Base-by-base conservation (phyloP, 1,140 invertebrate species). In the Cecropterus lyciades region DNA sequence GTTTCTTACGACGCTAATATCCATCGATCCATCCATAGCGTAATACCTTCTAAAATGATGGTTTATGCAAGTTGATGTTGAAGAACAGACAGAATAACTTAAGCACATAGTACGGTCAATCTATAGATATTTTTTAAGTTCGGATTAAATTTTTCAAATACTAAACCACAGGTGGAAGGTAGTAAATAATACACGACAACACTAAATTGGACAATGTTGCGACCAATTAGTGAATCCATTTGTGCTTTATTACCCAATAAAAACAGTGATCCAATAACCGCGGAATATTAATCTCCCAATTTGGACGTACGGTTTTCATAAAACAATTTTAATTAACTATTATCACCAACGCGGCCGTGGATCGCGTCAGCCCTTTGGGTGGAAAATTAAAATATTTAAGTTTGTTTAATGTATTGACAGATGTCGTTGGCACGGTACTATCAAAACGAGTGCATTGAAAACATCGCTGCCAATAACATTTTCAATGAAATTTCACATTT, bases 291-390 rank as follows among this genome's bases (percentile, higher is more conserved):
- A 85, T 83, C 57, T 76, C 66, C 65, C 69, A 78, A 80, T 79
- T 82, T 80, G 75, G 77, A 82, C 65, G 68, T 43, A 74, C 69
- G 53, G 72, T 79, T 84, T 79, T 79, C 70, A 84, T 85, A 80
- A 80, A 85, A 79, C 76, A 77, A 80, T 84, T 84, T 84, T 75
- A 84, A 86, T 86, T 79, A 85, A 82, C 69, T 78, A 80, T 77
- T 83, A 80, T 71, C 65, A 69, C 72, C 66, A 60, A 69, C 62
- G 57, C 62, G 66, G 52, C 62, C 67, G 57, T 68, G 48, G 65
- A 68, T 65, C 64, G 17, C 69, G 24, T 69, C 48, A 67, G 63
- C 66, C 64, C 73, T 78, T 83, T 80, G 77, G 65, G 69, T 73
- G 66, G 75, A 76, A 77, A 77, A 81, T 80, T 77, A 73, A 80